Conservation (phyloP, 2,888 invertebrate species). For the Margaritifera margaritifera region DNA sequence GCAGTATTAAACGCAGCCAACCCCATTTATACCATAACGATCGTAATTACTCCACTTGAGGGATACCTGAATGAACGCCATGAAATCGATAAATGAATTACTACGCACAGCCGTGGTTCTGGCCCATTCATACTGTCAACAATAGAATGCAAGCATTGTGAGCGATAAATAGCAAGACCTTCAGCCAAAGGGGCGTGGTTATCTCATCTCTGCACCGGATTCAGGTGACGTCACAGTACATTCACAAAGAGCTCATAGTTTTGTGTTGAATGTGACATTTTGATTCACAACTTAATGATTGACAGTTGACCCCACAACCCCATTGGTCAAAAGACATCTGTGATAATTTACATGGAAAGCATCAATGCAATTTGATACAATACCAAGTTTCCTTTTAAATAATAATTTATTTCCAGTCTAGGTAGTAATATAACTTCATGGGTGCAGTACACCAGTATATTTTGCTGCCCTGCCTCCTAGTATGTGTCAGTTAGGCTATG, state of each 20-base stretch:
- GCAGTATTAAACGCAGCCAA: too few relatives aligned
- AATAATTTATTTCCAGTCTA: too few relatives aligned
- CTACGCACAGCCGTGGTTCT: background rate
- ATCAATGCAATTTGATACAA: conserved; percentile 48
- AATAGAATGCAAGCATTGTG: conserved; percentile 1
- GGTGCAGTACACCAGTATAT: too few relatives aligned
- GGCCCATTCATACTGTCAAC: conserved; percentile 10
- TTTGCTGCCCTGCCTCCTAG: too few relatives aligned
- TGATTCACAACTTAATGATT: conserved; percentile 47
- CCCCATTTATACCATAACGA: too few relatives aligned
- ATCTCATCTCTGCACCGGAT: background rate
- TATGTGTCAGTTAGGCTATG: too few relatives aligned
- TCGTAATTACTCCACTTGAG: too few relatives aligned
- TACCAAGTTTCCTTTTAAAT: background rate
- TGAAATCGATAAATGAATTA: too few relatives aligned
- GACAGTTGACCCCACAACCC: conserved; percentile 41
- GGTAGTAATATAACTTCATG: too few relatives aligned
- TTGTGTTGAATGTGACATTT: conserved; percentile 19
- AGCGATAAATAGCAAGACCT: too few relatives aligned
- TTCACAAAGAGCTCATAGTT: conserved; percentile 18
- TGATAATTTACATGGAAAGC: conserved; percentile 60
- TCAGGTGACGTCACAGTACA: conserved; percentile 47
- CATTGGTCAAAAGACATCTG: conserved; percentile 47
- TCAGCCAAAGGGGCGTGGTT: too few relatives aligned
- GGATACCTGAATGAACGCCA: too few relatives aligned